Conservation (phyloP, 2,888 invertebrate species). For the Brachypalpus laphriformis region DNA sequence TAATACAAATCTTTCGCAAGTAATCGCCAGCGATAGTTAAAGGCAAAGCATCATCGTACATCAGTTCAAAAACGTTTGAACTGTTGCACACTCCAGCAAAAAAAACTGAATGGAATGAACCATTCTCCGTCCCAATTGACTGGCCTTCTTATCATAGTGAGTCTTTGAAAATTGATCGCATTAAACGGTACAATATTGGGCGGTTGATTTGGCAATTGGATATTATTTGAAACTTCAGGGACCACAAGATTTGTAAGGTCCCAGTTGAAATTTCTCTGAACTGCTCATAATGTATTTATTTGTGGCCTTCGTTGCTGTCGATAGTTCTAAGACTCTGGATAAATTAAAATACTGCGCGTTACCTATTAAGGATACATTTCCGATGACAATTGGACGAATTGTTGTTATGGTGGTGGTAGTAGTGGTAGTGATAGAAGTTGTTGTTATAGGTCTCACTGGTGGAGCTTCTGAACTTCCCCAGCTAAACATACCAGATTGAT, state of each 20-base stretch:
- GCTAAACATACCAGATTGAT: constrained; percentile 13
- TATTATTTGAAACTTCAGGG: background rate
- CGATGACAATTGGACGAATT: constrained; percentile 71
- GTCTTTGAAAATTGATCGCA: background rate
- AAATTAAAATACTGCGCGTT: constrained; percentile 75
- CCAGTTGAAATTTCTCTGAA: background rate
- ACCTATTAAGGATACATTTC: constrained; percentile 36
- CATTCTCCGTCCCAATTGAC: background rate
- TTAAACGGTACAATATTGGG: background rate
- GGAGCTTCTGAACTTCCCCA: background rate
- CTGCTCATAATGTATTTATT: background rate
- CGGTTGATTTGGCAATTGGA: constrained; percentile 3
- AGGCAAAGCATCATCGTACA: no score
- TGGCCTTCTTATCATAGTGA: background rate
- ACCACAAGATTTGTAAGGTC: background rate
- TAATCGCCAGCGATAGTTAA: no score
- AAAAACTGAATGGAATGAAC: background rate
- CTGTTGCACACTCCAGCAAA: constrained; percentile 75
- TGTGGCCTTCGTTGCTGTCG: constrained; percentile 8
- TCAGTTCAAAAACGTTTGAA: no score
- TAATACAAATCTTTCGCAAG: no score
- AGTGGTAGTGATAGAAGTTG: constrained; percentile 26
- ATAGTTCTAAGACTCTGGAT: constrained; percentile 45
- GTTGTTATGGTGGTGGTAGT: constrained; percentile 62
- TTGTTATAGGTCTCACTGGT: background rate